Evolutionary conservation across 2,888 invertebrate genomes (phyloP).

Genomic region (Phytoseiulus persimilis): DNA sequence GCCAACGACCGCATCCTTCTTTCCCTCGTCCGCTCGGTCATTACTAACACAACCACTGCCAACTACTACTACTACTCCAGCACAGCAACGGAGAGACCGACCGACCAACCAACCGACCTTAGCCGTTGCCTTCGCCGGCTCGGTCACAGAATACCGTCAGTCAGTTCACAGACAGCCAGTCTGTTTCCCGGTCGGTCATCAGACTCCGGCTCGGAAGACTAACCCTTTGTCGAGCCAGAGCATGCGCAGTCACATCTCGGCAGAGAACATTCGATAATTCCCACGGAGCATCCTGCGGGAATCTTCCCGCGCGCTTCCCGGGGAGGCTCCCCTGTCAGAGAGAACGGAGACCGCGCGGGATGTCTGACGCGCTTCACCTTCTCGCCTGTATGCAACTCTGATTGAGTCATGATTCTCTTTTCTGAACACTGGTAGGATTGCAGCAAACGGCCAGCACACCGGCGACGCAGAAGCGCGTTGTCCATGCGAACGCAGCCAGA

Average conservation of each 20-base stretch:
- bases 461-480: neutral
- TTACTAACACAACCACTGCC: constrained; percentile 5
- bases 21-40: neutral
- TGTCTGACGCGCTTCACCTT: too few species aligned
- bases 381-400: too few species aligned
- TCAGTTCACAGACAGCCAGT: neutral
- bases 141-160: neutral
- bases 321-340: too few species aligned
- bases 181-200: too few species aligned
- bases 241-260: too few species aligned
- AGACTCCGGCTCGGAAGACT: neutral
- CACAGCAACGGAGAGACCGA: neutral
- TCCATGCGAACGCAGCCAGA: neutral
- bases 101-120: neutral
- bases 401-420: too few species aligned
- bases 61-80: neutral
- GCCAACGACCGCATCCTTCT: constrained; percentile 5
- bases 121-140: neutral
- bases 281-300: too few species aligned
- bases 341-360: too few species aligned
- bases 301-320: too few species aligned
- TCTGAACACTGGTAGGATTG: too few species aligned
- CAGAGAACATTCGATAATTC: too few species aligned
- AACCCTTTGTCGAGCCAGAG: neutral
- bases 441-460: too few species aligned